Percentiles rank a stretch among this genome's conserved stretches.
phyloP scores from a whole-genome alignment of 1,140 invertebrate species.

The Orchesella cincta region DNA sequence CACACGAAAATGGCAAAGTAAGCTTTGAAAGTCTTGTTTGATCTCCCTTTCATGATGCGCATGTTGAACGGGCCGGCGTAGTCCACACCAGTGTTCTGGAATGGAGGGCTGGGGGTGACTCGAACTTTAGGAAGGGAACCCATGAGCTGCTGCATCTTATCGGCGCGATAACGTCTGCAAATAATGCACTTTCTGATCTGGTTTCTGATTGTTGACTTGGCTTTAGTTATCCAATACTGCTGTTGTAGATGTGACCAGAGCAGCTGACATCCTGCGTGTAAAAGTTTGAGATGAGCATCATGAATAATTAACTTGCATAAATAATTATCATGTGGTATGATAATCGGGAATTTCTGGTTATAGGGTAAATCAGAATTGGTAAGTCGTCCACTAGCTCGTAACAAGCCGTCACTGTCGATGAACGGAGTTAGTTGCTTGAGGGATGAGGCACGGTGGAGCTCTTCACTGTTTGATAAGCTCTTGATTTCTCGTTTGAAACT shows the following conservation, averaged over 20 bases:
- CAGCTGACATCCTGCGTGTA: background rate
- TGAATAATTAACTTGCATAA: background rate
- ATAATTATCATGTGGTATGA: background rate
- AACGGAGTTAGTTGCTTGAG: background rate
- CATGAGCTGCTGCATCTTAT: constrained; percentile 52
- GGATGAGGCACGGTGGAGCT: background rate
- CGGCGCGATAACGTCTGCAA: background rate
- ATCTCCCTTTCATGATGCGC: constrained; percentile 45
- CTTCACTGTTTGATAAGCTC: background rate
- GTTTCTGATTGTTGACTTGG: background rate
- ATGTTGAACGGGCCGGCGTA: constrained; percentile 55
- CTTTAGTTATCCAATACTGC: constrained; percentile 1
- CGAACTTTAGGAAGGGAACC: constrained; percentile 53
- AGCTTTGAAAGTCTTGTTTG: constrained; percentile 49
- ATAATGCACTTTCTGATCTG: background rate
- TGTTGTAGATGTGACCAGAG: background rate
- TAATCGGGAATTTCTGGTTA: background rate
- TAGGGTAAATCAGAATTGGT: background rate
- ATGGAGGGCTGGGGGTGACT: constrained; percentile 50
- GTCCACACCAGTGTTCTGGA: constrained; percentile 54
- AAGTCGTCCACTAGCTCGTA: constrained; percentile 2
- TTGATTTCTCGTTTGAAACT: background rate
- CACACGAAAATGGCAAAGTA: constrained; percentile 57
- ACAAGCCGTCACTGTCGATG: background rate
- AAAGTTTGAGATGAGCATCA: background rate